Base-by-base conservation (phyloP, 2,888 invertebrate genomes). In the Limnephilus marmoratus region DNA sequence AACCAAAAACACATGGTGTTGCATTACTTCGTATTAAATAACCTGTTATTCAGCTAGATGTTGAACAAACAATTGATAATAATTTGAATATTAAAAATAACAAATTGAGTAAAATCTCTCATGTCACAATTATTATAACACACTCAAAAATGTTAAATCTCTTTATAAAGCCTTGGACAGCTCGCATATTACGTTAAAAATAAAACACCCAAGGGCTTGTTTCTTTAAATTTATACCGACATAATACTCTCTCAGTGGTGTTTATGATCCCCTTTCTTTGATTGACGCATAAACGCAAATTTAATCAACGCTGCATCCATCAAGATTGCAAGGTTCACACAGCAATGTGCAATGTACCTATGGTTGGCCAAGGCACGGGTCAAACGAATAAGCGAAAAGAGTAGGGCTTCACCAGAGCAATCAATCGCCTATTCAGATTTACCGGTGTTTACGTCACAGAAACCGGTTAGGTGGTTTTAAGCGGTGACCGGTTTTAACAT, bases 301-400 rank as follows among this genome's bases (percentile, higher is more conserved):
- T 82, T 82, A 82, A 82, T 82, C 82, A 82, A 34, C 82, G 82
- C 82, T 82, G 18, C 82, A 82, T 82, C 82, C 82, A 82, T 82
- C 82, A 82, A 82, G 18, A 82, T 31, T 82, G 68, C 68, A 24
- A 68, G 7, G 68, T 82, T 34, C 29, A 82, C 82, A 82, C 82
- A 34, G 82, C 34, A 34, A 68, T n/a, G 68, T 53, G 82, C 34
- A 34, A 68, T n/a, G 68, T 53, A 18, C 53, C 53, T 5, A 53
- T 1, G 11, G 24, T 68, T 68, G 24, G 68, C 7, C 9, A 5
- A 7, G 68, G 68, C 68, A 68, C 68, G 68, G 68, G 68, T 68
- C 68, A 68, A 68, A n/a, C 68, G 68, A 68, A 68, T n/a, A 68
- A 68, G 68, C 24, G 68, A 5, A 68, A n/a, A n/a, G 68, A 68